phyloP scores from a whole-genome alignment of 1,140 invertebrate species.

The Bombus difficillimus region DNA sequence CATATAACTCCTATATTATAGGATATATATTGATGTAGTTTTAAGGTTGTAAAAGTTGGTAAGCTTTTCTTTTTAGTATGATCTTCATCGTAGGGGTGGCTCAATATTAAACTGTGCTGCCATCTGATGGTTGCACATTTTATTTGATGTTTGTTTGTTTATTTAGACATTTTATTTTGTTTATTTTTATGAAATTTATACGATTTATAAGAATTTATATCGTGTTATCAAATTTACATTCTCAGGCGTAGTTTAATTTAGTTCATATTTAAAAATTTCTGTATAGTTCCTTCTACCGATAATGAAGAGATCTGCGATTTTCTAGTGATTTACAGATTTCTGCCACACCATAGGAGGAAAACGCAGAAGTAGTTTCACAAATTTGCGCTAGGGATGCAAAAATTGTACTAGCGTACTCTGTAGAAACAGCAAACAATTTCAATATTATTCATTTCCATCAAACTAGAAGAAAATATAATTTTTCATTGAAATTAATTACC shows the following conservation, averaged over 20 bases:
- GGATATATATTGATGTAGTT: too few relatives aligned
- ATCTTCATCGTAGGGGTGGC: too few relatives aligned
- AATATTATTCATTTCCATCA: neutral
- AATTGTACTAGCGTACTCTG: too few relatives aligned
- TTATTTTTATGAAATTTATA: too few relatives aligned
- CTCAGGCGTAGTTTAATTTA: neutral
- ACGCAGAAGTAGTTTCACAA: neutral
- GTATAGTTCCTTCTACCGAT: neutral
- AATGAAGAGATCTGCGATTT: neutral
- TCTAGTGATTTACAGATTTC: neutral
- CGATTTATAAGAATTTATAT: neutral
- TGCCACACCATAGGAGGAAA: neutral
- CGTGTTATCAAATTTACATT: neutral
- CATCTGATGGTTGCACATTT: neutral
- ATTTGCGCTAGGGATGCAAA: neutral
- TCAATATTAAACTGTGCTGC: neutral
- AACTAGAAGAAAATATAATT: neutral
- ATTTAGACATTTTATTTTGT: too few relatives aligned
- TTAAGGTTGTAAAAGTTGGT: neutral
- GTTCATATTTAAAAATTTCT: too few relatives aligned
- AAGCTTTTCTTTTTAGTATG: neutral
- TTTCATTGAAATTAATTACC: neutral
- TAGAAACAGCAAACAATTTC: neutral
- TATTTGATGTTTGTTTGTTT: neutral
- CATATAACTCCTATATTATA: neutral